Evolutionary conservation across 2,888 invertebrate genomes (phyloP), one percentile per base, ranked within the genome.

Genomic region (Nomada flava): DNA sequence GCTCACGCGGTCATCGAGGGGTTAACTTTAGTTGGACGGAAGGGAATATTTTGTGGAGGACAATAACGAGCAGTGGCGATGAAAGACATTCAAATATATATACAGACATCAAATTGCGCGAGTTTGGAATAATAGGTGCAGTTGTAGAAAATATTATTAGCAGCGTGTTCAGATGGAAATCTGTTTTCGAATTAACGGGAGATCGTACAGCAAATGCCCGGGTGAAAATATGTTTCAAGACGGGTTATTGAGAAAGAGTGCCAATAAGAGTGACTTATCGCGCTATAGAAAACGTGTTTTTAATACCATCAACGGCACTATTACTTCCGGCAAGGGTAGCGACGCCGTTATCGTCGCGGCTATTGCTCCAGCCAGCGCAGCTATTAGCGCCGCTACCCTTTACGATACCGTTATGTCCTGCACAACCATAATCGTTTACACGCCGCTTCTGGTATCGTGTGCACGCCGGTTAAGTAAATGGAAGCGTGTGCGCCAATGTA

Each of bases 381-480:
- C 79, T 70, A 79, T 69, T 79, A 79, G 63, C 70, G 47, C 52
- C 52, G 70, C 69, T 59, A 52, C 70, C 79, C 57, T 79, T 79
- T 79, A 70, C 79, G 79, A 79, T 79, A 70, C 59, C 59, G 63
- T 79, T 63, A 79, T 52, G 47, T 60, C 64, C 53, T 23, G 65
- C 60, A 53, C 70, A 47, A 60, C 60, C 67, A 79, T 79, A 79
- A 79, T 79, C 80, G 79, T 79, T 71, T 79, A 67, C 80, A 79
- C 71, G 71, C 60, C n/a, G 65, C 71, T 79, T 60, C 65, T 79
- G 60, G 47, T 55, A 26, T 50, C 59, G 47, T 64, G 52, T 11
- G 20, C 20, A 23, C 29, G 44, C 23, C 13, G 71, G 52, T 79
- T 79, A 79, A 79, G 71, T 71, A 79, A 79, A 79, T 59, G 80